Percentiles rank a stretch among this genome's conserved stretches.
Evolutionary conservation across 2,113 vertebrate genomes (phyloP).

Genomic region (Chaetodon auriga): DNA sequence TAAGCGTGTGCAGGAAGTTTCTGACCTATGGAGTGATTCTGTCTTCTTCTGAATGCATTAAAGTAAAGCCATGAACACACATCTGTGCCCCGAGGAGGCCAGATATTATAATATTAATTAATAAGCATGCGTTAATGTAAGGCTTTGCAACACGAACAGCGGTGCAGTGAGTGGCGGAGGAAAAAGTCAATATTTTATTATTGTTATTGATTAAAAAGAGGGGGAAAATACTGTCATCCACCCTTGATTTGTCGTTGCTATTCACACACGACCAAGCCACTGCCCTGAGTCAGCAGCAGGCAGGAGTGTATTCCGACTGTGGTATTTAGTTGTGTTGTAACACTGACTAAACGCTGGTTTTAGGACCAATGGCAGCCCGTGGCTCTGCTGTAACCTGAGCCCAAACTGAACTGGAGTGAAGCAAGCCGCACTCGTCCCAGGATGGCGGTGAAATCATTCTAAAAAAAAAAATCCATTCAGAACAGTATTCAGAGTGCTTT

Average conservation of each 20-base stretch:
- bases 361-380: too few species aligned
- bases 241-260: neutral
- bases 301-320: neutral
- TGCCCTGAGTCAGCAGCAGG: neutral
- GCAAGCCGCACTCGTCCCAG: too few species aligned
- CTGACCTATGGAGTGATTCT: too few species aligned
- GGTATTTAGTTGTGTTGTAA: neutral
- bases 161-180: neutral
- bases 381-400: too few species aligned
- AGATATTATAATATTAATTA: neutral
- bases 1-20: too few species aligned
- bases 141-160: neutral
- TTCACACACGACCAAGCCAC: neutral
- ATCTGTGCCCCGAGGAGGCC: neutral
- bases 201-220: too few species aligned
- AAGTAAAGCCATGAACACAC: neutral
- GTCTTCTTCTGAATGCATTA: too few species aligned
- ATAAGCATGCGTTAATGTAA: neutral
- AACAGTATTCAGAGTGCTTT: neutral
- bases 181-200: neutral
- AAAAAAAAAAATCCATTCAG: too few species aligned
- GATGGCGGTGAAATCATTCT: neutral
- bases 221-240: too few species aligned
- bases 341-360: neutral
- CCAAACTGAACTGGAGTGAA: too few species aligned